Evolutionary conservation across 2,797 vertebrate species (phyloP).

Genomic region (Acipenser transmontanus): DNA sequence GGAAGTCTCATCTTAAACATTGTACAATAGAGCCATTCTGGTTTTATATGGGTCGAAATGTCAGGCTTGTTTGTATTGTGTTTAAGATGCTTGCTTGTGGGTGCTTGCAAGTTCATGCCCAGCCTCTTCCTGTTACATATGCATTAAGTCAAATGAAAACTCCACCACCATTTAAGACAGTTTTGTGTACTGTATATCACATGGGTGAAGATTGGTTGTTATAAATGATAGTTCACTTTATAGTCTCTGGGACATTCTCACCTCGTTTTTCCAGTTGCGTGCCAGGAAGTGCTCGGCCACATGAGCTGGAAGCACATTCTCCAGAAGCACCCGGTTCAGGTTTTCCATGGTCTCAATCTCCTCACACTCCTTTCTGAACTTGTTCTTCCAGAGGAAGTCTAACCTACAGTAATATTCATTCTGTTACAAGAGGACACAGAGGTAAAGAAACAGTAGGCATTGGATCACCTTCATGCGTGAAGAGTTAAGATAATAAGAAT

Average conservation of each 20-base stretch:
- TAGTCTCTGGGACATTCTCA: conserved; percentile 35
- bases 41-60: too few species aligned
- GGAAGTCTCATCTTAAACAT: too few species aligned
- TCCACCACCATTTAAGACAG: too few species aligned
- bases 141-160: too few species aligned
- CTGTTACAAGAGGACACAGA: conserved; percentile 90
- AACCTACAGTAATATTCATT: conserved; percentile 87
- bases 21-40: too few species aligned
- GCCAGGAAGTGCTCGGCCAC: conserved; percentile 94
- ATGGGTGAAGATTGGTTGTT: background rate
- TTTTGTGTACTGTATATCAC: too few species aligned
- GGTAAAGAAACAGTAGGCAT: conserved; percentile 90
- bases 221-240: background rate
- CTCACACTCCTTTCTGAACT: conserved; percentile 97
- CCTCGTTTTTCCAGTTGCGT: conserved; percentile 94
- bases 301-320: conserved; percentile 90
- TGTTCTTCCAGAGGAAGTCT: conserved; percentile 98
- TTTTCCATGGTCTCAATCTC: conserved; percentile 99
- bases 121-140: too few species aligned
- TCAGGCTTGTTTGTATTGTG: too few species aligned
- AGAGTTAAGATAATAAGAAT: conserved; percentile 17
- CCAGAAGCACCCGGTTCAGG: conserved; percentile 89
- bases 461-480: conserved; percentile 44
- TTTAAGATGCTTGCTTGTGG: too few species aligned
- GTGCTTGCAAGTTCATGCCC: too few species aligned